Percentiles rank a stretch among this genome's conserved stretches.
Evolutionary conservation across 2,888 invertebrate genomes (phyloP).

Genomic region (Nesidiocoris tenuis): DNA sequence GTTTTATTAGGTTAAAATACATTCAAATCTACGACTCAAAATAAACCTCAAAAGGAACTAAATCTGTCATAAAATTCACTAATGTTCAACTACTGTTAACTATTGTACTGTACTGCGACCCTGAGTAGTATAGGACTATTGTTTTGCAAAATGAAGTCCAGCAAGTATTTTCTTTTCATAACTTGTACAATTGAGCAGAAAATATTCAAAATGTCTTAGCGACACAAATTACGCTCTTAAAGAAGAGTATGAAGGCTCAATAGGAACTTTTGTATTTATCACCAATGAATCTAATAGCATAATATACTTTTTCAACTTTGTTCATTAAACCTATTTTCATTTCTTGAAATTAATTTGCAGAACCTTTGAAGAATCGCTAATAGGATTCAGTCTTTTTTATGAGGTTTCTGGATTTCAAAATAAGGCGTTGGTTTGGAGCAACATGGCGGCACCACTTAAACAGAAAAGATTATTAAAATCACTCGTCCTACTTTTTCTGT

Average conservation of each 20-base stretch:
- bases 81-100: constrained; percentile 39
- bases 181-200: constrained; percentile 49
- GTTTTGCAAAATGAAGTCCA: constrained; percentile 46
- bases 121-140: constrained; percentile 50
- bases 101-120: constrained; percentile 51
- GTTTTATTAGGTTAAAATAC: constrained; percentile 42
- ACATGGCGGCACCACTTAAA: constrained; percentile 28
- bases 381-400: constrained; percentile 48
- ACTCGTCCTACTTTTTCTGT: too few species aligned
- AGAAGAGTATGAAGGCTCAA: constrained; percentile 51
- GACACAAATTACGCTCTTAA: constrained; percentile 50
- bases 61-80: constrained; percentile 35
- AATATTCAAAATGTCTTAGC: constrained; percentile 46
- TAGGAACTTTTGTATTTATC: constrained; percentile 52
- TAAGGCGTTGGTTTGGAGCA: constrained; percentile 41
- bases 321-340: constrained; percentile 44
- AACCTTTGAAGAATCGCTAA: constrained; percentile 47
- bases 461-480: not conserved
- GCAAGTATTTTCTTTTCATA: constrained; percentile 43
- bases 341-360: constrained; percentile 41
- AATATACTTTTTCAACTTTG: constrained; percentile 32
- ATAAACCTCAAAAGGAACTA: constrained; percentile 38
- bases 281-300: constrained; percentile 49
- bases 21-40: constrained; percentile 35
- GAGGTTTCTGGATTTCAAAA: constrained; percentile 41